Percentiles rank a stretch among this genome's conserved stretches.
phyloP scores from a whole-genome alignment of 2,888 invertebrate genomes.

The Craniophora ligustri region DNA sequence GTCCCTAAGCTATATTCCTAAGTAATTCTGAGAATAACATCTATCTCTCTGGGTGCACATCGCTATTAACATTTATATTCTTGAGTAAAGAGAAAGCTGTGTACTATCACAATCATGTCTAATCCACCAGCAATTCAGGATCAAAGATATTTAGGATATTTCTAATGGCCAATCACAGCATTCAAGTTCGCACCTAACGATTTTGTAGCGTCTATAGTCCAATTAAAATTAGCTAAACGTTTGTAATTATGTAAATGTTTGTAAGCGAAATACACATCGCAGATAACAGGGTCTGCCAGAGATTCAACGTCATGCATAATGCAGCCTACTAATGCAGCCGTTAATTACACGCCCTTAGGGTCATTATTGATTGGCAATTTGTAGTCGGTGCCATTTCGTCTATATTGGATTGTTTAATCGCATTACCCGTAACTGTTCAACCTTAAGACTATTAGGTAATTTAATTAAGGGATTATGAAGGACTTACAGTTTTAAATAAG shows the following conservation, averaged over 20 bases:
- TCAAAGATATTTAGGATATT: constrained; percentile 22
- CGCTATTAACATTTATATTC: neutral
- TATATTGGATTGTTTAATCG: constrained; percentile 73
- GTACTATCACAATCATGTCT: constrained; percentile 4
- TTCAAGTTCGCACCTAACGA: constrained; percentile 13
- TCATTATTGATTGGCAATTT: constrained; percentile 80
- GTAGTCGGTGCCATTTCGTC: constrained; percentile 66
- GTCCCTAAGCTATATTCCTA: too few relatives aligned
- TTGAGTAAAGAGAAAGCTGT: neutral
- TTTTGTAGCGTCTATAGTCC: constrained; percentile 51
- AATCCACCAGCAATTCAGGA: constrained; percentile 12
- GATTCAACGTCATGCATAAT: constrained; percentile 81
- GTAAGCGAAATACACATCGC: constrained; percentile 67
- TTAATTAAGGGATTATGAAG: constrained; percentile 64
- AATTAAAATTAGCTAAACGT: constrained; percentile 68
- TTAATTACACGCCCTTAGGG: constrained; percentile 79
- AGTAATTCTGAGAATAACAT: too few relatives aligned
- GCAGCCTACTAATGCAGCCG: constrained; percentile 77
- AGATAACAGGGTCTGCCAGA: constrained; percentile 70
- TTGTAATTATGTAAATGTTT: constrained; percentile 77
- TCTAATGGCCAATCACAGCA: constrained; percentile 23
- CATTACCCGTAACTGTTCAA: constrained; percentile 65
- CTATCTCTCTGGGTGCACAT: neutral
- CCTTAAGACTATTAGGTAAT: constrained; percentile 69
- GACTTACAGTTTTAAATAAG: constrained; percentile 61